Conservation (phyloP, 2,888 invertebrate species). For the Tetragnatha montana region DNA sequence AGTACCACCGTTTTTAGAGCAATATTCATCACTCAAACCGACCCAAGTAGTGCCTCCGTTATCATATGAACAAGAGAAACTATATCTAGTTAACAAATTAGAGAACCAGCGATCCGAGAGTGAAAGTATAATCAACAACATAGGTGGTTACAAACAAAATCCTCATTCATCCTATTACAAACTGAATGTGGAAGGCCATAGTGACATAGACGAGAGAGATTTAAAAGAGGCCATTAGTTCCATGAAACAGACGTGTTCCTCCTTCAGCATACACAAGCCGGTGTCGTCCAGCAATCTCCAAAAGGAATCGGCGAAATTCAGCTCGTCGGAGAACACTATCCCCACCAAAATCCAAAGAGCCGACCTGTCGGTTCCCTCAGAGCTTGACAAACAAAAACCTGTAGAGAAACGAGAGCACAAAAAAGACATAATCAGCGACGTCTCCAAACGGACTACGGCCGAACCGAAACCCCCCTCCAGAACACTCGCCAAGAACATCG, state of each 20-base stretch:
- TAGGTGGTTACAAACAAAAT: constrained; percentile 40
- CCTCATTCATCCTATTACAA: constrained; percentile 31
- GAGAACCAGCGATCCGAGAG: constrained; percentile 58
- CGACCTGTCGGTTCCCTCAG: constrained; percentile 7
- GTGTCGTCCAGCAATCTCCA: constrained; percentile 52
- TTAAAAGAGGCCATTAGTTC: constrained; percentile 20
- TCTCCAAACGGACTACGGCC: constrained; percentile 34
- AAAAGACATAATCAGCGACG: constrained; percentile 43
- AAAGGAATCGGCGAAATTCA: constrained; percentile 43
- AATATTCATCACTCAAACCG: constrained; percentile 63
- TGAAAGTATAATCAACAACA: constrained; percentile 30
- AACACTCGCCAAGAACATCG: constrained; percentile 46
- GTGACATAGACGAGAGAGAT: constrained; percentile 21
- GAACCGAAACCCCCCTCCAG: constrained; percentile 50
- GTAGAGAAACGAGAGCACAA: constrained; percentile 51
- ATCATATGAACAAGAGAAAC: constrained; percentile 60
- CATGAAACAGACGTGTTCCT: constrained; percentile 37
- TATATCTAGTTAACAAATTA: constrained; percentile 50
- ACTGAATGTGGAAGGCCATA: constrained; percentile 7
- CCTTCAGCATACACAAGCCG: constrained; percentile 43
- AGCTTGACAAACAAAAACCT: constrained; percentile 50
- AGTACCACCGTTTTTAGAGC: constrained; percentile 68
- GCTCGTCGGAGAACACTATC: constrained; percentile 44
- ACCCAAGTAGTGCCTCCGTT: constrained; percentile 69
- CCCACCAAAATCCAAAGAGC: constrained; percentile 41